Evolutionary conservation across 1,140 invertebrate genomes (phyloP).

Genomic region (Leptinotarsa defecta): DNA sequence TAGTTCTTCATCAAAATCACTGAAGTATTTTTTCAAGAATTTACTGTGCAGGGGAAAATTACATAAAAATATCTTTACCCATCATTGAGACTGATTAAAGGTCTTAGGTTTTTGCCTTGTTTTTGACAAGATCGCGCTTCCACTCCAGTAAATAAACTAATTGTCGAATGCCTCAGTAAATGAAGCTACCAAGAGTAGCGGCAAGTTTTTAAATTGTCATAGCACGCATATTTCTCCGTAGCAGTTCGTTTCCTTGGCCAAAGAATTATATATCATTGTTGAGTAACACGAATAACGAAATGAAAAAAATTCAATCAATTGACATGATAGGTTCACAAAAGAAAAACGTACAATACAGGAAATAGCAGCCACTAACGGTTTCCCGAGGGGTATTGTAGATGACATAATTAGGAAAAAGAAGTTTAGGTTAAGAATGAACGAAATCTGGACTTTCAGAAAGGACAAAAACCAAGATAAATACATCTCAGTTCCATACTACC

Average conservation of each 20-base stretch:
- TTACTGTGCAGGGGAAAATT: not conserved
- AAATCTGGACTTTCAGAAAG: no score
- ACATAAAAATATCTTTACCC: conserved; percentile 23
- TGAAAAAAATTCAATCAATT: not conserved
- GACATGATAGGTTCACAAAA: no score
- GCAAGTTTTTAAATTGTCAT: conserved; percentile 15
- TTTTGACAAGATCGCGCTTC: conserved; percentile 23
- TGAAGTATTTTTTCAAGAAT: no score
- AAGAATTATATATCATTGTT: conserved; percentile 10
- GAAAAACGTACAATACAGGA: no score
- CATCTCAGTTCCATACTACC: no score
- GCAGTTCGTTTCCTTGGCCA: not conserved
- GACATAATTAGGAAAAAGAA: no score
- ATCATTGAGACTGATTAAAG: conserved; percentile 26
- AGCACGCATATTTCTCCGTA: conserved; percentile 10
- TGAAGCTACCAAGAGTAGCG: conserved; percentile 25
- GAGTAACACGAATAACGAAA: not conserved
- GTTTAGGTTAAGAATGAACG: no score
- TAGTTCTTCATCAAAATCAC: no score
- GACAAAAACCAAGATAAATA: no score
- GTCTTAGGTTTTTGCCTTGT: conserved; percentile 26
- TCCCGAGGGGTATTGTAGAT: no score
- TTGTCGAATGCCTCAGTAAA: conserved; percentile 28
- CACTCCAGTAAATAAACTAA: conserved; percentile 29
- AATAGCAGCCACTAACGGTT: no score